Evolutionary conservation across 2,888 invertebrate genomes (phyloP), one percentile per base, ranked within the genome.

Genomic region (Candidula unifasciata): DNA sequence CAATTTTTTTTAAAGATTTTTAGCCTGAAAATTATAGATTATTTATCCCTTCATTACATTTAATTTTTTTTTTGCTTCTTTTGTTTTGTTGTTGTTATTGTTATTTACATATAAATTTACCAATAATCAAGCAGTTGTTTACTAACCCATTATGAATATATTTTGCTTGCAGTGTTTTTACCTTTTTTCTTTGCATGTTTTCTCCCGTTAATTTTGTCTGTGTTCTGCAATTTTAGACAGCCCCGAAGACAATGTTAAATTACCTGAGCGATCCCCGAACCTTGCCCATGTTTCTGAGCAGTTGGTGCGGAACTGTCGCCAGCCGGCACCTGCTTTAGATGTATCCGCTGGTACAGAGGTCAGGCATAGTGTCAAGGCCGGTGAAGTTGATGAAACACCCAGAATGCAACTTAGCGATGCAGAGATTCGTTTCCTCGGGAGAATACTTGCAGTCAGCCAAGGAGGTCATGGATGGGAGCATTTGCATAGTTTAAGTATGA

Each of bases 401-500:
- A n/a, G 52, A 30, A 27, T 13, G 60, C 13, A 78, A 3, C 60
- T n/a, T 16, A 16, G 30, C 30, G 18, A 57, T 24, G 8, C 57
- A 27, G 79, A 66, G 16, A 79, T 64, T 33, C 21, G 33, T 16
- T 30, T 24, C 57, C 21, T 81, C 30, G 81, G 73, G 37, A 57
- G 68, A 35, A 71, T 81, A 18, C 44, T 81, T 10, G 54, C n/a
- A 73, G 81, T 73, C 3, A 81, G 80, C 21, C 37, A 54, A n/a
- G 13, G 44, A 13, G 44, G 44, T 44, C 13, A 13, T 44, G 44
- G 44, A 13, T 44, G 44, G 6, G 13, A 44, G 6, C 44, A 44
- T 13, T 44, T 13, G 13, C 44, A 44, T 44, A 44, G 13, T 44
- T 44, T 44, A 44, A 44, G 44, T 44, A 44, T 44, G 44, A 13